These are phyloP conservation scores for Tribolium madens DNA, from an alignment of 1,140 invertebrate genomes.

Conservation along the genomic window DNA sequence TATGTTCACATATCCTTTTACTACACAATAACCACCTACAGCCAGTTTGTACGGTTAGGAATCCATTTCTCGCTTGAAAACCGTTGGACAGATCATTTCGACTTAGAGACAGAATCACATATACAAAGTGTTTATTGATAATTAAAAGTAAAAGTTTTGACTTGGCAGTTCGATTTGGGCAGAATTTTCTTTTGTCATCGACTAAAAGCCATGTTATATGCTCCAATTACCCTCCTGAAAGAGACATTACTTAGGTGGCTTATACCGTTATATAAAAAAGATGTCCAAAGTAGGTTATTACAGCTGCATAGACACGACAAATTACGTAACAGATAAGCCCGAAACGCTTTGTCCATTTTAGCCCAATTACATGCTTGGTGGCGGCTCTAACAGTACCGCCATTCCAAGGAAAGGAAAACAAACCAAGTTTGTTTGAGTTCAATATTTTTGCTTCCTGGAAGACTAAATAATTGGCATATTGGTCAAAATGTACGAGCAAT, in stretches of 20 bases:
- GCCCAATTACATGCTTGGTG: background rate
- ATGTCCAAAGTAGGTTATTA: slow-evolving; percentile 31
- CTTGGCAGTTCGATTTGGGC: background rate
- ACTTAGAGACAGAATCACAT: background rate
- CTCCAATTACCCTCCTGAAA: slow-evolving; percentile 23
- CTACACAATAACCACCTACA: slow-evolving; percentile 18
- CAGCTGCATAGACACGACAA: slow-evolving; percentile 4
- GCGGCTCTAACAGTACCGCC: background rate
- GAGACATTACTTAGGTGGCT: slow-evolving; percentile 24
- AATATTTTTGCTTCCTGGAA: slow-evolving; percentile 17
- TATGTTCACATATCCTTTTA: background rate
- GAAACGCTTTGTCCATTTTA: slow-evolving; percentile 8
- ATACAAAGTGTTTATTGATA: too few relatives aligned
- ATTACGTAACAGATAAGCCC: slow-evolving; percentile 7
- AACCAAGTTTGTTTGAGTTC: background rate
- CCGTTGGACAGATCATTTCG: background rate
- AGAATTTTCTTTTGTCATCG: background rate
- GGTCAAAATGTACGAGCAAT: slow-evolving; percentile 17
- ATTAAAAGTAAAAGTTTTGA: background rate
- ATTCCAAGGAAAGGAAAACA: background rate
- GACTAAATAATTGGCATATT: slow-evolving; percentile 23
- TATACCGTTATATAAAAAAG: slow-evolving; percentile 34
- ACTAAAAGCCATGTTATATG: slow-evolving; percentile 21
- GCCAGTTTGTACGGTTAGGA: slow-evolving; percentile 14
- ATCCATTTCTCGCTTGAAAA: slow-evolving; percentile 10